Evolutionary conservation across 2,113 vertebrate genomes (phyloP).

Genomic region (Parotia lawesii): DNA sequence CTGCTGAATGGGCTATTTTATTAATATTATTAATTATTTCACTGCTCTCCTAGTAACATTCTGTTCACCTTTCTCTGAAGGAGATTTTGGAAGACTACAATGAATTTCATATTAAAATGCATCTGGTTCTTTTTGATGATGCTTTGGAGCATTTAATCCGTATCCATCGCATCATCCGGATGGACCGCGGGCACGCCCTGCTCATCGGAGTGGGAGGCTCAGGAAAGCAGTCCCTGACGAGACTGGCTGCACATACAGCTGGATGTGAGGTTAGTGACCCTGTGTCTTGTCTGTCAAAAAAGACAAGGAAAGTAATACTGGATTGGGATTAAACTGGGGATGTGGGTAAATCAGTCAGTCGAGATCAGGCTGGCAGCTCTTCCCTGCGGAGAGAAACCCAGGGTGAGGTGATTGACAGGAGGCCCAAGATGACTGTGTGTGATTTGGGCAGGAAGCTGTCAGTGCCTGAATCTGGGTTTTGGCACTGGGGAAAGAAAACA

Average conservation of each 20-base stretch:
- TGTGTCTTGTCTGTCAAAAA: neutral
- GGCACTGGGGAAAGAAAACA: neutral
- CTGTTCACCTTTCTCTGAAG: slow-evolving; percentile 62
- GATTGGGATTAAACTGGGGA: neutral
- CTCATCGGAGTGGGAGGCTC: slow-evolving; percentile 91
- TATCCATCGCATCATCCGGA: slow-evolving; percentile 86
- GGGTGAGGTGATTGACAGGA: neutral
- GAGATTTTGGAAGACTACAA: slow-evolving; percentile 96
- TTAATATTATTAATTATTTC: neutral
- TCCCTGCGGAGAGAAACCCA: neutral
- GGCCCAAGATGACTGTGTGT: neutral
- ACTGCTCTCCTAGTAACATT: neutral
- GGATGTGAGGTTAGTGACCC: slow-evolving; percentile 81
- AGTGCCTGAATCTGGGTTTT: neutral
- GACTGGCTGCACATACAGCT: slow-evolving; percentile 86
- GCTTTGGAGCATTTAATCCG: slow-evolving; percentile 91
- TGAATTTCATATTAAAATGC: slow-evolving; percentile 82
- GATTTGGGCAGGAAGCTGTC: neutral
- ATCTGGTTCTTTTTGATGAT: slow-evolving; percentile 92
- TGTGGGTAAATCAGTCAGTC: neutral
- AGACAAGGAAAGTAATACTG: neutral
- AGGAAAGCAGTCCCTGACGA: slow-evolving; percentile 90
- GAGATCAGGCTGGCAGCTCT: neutral
- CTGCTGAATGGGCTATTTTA: neutral
- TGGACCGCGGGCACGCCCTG: slow-evolving; percentile 87